Evolutionary conservation across 2,113 vertebrate genomes (phyloP), one percentile per base, ranked within the genome.

Genomic region (Channa argus): DNA sequence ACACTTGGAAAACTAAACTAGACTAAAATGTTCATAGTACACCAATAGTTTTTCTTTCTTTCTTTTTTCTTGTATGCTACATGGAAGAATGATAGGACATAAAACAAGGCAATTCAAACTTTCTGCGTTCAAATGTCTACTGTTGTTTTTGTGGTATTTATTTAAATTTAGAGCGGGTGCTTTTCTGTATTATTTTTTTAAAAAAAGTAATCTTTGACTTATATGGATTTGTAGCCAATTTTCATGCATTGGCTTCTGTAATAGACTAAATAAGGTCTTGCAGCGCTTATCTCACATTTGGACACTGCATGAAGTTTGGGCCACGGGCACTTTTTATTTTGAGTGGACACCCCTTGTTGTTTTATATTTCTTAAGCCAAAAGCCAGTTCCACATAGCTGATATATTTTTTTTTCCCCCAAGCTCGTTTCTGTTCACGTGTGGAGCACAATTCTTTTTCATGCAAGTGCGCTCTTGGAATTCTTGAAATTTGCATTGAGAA

Each of bases 261-360:
- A 39, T 43, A 13, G 14, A 60, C 5, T 7, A n/a, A 46, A 24
- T 24, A 24, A 54, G 41, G 11, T 50, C 58, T 44, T 46, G 15
- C 15, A 46, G 14, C 34, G 8, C 45, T 73, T 15, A 10, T 37
- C 39, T 86, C 65, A 75, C 71, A 63, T 72, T 65, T 67, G 15
- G 53, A 61, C 78, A 83, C 79, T 90, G 90, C 89, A 90, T 90
- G 90, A 15, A 78, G 67, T 51, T 76, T 71, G 45, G 72, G 43
- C 64, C 59, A 72, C 8, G 2, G 46, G 14, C 61, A 71, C 77
- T 43, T 15, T 60, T 52, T 38, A 33, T 2, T 45, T 55, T 39
- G 3, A 46, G 38, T 43, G 13, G 61, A 71, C 52, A 33, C 46
- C 9, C 13, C 3, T 7, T n/a, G 37, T 8, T 15, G 34, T 55